Evolutionary conservation across 2,113 vertebrate genomes (phyloP).

Genomic region (Lasiurus cinereus): DNA sequence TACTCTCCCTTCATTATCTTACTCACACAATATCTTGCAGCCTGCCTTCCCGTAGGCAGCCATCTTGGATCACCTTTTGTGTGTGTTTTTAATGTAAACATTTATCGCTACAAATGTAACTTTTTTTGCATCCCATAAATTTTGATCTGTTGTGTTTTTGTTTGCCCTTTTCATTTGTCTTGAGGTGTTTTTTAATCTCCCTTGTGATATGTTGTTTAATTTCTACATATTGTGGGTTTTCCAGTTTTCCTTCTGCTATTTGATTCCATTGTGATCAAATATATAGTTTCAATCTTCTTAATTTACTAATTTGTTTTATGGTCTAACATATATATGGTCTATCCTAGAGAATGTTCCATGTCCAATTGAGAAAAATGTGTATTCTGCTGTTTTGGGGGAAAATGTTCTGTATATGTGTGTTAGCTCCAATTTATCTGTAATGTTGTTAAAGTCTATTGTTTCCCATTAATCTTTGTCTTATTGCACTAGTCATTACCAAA

Average conservation of each 20-base stretch:
- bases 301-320: not conserved
- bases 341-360: not conserved
- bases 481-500: not conserved
- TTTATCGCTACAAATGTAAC: not conserved
- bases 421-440: not conserved
- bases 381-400: not conserved
- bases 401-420: not conserved
- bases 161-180: conserved; percentile 19
- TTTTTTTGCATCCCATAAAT: not conserved
- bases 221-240: conserved; percentile 1
- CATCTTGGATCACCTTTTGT: too few species aligned
- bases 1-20: too few species aligned
- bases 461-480: not conserved
- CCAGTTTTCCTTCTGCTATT: not conserved
- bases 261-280: not conserved
- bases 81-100: not conserved
- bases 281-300: not conserved
- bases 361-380: not conserved
- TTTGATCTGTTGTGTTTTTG: not conserved
- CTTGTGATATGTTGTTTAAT: conserved; percentile 40
- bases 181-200: conserved; percentile 7
- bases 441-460: not conserved
- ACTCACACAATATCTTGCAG: too few species aligned
- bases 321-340: not conserved
- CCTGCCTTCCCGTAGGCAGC: too few species aligned